These are phyloP conservation scores for Mnemiopsis leidyi DNA, from an alignment of 37 sponge, comb jelly and placozoan genomes.

Conservation along the genomic window DNA sequence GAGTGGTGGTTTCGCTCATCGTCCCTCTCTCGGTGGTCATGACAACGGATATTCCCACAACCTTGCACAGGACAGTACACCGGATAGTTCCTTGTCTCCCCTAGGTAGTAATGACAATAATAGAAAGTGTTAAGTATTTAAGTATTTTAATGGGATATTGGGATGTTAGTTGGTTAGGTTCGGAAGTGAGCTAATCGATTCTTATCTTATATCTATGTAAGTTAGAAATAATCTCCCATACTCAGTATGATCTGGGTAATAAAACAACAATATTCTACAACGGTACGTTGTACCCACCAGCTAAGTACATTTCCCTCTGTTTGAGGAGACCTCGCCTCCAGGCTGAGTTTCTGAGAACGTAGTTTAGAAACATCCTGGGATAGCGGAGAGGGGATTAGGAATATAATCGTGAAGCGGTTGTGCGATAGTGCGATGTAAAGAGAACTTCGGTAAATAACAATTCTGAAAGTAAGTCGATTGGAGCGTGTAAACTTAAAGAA, in stretches of 20 bases:
- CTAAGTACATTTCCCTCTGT: slow-evolving; percentile 23
- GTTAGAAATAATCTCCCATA: too few relatives aligned
- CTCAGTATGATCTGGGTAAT: not conserved
- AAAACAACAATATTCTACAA: not conserved
- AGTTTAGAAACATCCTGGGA: slow-evolving; percentile 30
- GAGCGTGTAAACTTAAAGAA: too few relatives aligned
- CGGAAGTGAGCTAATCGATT: too few relatives aligned
- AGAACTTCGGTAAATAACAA: too few relatives aligned
- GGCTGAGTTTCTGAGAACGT: slow-evolving; percentile 22
- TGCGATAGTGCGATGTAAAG: too few relatives aligned
- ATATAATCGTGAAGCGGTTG: not conserved
- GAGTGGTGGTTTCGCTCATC: not conserved
- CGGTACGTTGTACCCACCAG: not conserved
- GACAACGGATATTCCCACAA: slow-evolving; percentile 30
- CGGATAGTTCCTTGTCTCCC: slow-evolving; percentile 19
- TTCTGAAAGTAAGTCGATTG: too few relatives aligned
- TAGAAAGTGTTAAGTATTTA: too few relatives aligned
- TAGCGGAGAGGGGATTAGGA: not conserved
- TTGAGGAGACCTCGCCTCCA: slow-evolving; percentile 45
- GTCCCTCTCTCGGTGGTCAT: slow-evolving; percentile 40
- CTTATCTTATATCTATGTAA: too few relatives aligned
- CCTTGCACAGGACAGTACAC: slow-evolving; percentile 23
- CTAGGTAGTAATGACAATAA: not conserved
- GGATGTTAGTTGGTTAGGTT: too few relatives aligned
- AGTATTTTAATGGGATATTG: too few relatives aligned